Conservation (phyloP, 2,113 vertebrate genomes). For the Sander vitreus region DNA sequence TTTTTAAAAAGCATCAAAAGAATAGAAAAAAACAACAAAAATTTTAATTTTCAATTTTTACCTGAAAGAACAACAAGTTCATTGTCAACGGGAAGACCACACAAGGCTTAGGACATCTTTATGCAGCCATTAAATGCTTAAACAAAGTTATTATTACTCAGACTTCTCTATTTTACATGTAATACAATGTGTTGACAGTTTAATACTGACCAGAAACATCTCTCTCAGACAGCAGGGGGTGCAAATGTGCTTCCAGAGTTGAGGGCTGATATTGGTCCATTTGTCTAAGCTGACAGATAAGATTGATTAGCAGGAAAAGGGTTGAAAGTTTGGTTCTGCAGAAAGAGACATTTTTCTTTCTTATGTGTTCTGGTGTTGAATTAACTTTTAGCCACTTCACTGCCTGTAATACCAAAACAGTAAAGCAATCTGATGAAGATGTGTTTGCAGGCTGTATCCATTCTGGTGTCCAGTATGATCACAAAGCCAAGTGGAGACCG, state of each 20-base stretch:
- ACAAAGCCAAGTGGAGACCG: slow-evolving; percentile 74
- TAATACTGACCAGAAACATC: background rate
- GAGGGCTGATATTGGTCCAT: background rate
- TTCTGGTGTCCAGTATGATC: slow-evolving; percentile 63
- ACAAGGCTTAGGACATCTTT: background rate
- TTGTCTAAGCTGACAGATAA: background rate
- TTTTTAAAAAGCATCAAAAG: too few species aligned
- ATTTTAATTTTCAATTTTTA: too few species aligned
- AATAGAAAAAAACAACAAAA: too few species aligned
- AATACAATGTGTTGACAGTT: background rate
- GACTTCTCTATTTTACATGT: background rate
- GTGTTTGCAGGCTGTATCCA: slow-evolving; percentile 77
- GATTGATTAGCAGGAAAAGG: too few species aligned
- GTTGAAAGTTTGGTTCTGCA: background rate
- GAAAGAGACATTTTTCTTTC: background rate
- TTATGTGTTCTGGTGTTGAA: background rate
- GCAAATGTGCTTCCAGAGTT: background rate
- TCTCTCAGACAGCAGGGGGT: background rate
- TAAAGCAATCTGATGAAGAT: slow-evolving; percentile 6
- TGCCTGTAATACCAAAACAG: background rate
- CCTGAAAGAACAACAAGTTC: too few species aligned
- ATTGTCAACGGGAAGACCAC: too few species aligned
- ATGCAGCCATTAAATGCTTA: background rate
- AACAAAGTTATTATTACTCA: background rate
- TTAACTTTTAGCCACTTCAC: background rate